Evolutionary conservation across 1,140 invertebrate species (phyloP).

Genomic region (Rhysida immarginata): DNA sequence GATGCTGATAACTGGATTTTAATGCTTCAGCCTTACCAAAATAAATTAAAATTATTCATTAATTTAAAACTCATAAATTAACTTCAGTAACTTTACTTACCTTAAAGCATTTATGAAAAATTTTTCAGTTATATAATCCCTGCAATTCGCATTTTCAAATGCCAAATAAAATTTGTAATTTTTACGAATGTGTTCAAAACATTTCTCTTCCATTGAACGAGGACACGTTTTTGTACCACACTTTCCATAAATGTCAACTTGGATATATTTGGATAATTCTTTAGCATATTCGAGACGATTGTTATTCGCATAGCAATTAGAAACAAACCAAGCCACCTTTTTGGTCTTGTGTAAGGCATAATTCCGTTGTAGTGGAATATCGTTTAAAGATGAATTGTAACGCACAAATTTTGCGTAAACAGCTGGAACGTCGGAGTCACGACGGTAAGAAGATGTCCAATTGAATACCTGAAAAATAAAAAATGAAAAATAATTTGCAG

Average conservation of each 20-base stretch:
- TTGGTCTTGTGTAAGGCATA: constrained; percentile 13
- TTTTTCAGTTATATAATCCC: constrained; percentile 32
- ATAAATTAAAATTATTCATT: no score
- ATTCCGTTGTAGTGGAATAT: constrained; percentile 8
- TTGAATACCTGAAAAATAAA: constrained; percentile 33
- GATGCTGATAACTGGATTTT: no score
- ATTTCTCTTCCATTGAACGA: constrained; percentile 5
- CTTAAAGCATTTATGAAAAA: constrained; percentile 12
- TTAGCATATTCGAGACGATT: constrained; percentile 23
- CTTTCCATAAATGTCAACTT: constrained; percentile 31
- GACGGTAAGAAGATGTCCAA: constrained; percentile 42
- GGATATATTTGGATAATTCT: constrained; percentile 26
- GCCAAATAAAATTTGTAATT: constrained; percentile 28
- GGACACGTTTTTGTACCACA: constrained; percentile 22
- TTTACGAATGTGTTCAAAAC: constrained; percentile 18
- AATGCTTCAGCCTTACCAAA: no score
- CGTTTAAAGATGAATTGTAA: constrained; percentile 12
- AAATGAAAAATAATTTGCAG: no score
- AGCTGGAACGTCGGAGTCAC: constrained; percentile 35
- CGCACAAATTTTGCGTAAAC: constrained; percentile 30
- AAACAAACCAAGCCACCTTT: constrained; percentile 27
- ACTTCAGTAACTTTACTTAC: no score
- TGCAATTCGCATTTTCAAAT: constrained; percentile 29
- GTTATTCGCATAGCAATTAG: constrained; percentile 26
- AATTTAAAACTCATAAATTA: no score